Conservation (phyloP, 2,888 invertebrate species). For the Stenoptilia bipunctidactyla region DNA sequence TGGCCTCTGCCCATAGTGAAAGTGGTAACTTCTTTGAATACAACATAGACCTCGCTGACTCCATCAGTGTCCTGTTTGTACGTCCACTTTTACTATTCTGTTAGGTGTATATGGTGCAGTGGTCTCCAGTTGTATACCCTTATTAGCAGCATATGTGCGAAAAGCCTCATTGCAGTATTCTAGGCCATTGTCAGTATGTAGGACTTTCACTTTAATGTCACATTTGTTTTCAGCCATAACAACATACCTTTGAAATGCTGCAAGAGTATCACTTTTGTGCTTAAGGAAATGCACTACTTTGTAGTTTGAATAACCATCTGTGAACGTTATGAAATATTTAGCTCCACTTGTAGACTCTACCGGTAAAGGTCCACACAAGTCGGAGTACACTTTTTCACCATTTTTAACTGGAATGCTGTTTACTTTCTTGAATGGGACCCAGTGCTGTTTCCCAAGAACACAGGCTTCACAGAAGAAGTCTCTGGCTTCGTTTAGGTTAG, state of each 20-base stretch:
- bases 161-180: constrained; percentile 1
- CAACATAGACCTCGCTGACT: constrained; percentile 1
- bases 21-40: background rate
- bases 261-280: too few species aligned
- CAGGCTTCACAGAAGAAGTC: constrained; percentile 1
- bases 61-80: constrained; percentile 3
- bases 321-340: constrained; percentile 2
- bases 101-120: constrained; percentile 2
- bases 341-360: background rate
- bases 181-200: constrained; percentile 1
- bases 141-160: background rate
- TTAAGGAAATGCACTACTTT: too few species aligned
- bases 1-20: constrained; percentile 1
- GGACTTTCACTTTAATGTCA: too few species aligned
- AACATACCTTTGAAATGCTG: too few species aligned
- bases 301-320: too few species aligned
- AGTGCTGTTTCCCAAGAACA: background rate
- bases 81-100: constrained; percentile 1
- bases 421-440: background rate
- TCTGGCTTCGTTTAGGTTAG: background rate
- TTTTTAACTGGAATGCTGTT: background rate
- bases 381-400: background rate
- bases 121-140: background rate
- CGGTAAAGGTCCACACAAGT: constrained; percentile 1
- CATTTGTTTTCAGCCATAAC: too few species aligned